Evolutionary conservation across 2,888 invertebrate species (phyloP).

Genomic region (Eledona agricola): DNA sequence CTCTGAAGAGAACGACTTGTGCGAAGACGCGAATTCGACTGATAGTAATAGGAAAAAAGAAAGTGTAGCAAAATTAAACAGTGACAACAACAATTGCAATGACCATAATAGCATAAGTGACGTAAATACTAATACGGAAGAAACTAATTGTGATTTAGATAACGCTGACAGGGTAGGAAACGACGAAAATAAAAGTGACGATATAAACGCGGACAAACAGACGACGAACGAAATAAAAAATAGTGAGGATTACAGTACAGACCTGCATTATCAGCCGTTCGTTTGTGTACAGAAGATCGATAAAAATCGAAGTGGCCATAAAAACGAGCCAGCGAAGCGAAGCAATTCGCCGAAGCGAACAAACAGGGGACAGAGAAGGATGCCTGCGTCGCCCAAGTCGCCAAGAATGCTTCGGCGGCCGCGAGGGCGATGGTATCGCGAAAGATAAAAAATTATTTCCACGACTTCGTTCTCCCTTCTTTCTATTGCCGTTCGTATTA

Average conservation of each 20-base stretch:
- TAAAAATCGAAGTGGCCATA: slow-evolving; percentile 53
- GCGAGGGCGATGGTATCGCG: slow-evolving; percentile 61
- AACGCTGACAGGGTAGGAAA: slow-evolving; percentile 36
- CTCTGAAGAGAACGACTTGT: slow-evolving; percentile 46
- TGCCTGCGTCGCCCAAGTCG: slow-evolving; percentile 58
- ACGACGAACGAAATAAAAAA: slow-evolving; percentile 53
- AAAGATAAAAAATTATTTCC: slow-evolving; percentile 54
- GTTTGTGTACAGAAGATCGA: slow-evolving; percentile 74
- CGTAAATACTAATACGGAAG: slow-evolving; percentile 30
- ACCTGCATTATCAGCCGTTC: slow-evolving; percentile 65
- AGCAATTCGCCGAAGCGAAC: slow-evolving; percentile 43
- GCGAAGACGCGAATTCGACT: slow-evolving; percentile 44
- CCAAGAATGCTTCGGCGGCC: slow-evolving; percentile 59
- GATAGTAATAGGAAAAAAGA: slow-evolving; percentile 45
- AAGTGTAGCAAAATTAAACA: slow-evolving; percentile 33
- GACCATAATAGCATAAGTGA: slow-evolving; percentile 44
- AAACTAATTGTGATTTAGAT: slow-evolving; percentile 37
- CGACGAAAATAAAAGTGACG: slow-evolving; percentile 45
- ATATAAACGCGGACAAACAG: slow-evolving; percentile 43
- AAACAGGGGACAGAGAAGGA: slow-evolving; percentile 43
- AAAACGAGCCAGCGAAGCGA: slow-evolving; percentile 47
- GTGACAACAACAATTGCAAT: slow-evolving; percentile 43
- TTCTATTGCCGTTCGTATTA: slow-evolving; percentile 20
- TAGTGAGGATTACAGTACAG: slow-evolving; percentile 59
- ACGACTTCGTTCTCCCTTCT: slow-evolving; percentile 21